Base-by-base conservation (phyloP, 2,113 vertebrate species). In the Sorex fumeus region DNA sequence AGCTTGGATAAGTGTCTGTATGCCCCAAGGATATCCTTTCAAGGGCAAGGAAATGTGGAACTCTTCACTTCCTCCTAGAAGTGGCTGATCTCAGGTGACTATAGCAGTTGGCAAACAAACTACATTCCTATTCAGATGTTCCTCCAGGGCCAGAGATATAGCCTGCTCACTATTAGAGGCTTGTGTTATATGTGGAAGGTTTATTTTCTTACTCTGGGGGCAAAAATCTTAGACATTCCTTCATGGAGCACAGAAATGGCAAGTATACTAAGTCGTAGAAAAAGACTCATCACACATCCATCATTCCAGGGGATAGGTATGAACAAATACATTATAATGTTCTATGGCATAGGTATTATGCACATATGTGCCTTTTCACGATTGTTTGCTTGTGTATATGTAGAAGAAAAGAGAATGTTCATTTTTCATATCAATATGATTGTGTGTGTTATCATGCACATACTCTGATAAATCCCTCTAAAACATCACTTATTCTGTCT, bases 61-160 rank as follows among this genome's bases (percentile, higher is more conserved):
- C 32, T 67, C 83, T 93, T 90, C 60, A 83, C 50, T 88, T 90
- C 40, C 70, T 82, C n/a, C 66, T 53, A 85, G 23, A 78, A 88
- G 71, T 71, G 50, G 32, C 67, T 23, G 67, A 34, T 25, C 50
- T 92, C 80, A 77, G 43, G 13, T 80, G 67, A 80, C 36, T n/a
- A 40, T 71, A 93, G 71, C 87, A 71, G 72, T 96, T 78, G 76
- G n/a, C 88, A 96, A 94, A 95, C n/a, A 93, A 84, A 69, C 32
- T 75, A 75, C 43, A 80, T 76, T 87, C 57, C 88, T 88, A 75
- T 82, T 77, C 53, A 91, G 69, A 89, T 92, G 92, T 96, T 95
- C 85, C 70, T 95, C 36, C 67, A 40, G 32, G 27, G 8, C 30
- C 30, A 91, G 25, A 76, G 66, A 72, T 76, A 81, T 32, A 94